A percentile compares a stretch with the other conserved stretches of the same genome.
Conservation (phyloP, 2,888 invertebrate genomes). For the Drosophila parthenogenetica region DNA sequence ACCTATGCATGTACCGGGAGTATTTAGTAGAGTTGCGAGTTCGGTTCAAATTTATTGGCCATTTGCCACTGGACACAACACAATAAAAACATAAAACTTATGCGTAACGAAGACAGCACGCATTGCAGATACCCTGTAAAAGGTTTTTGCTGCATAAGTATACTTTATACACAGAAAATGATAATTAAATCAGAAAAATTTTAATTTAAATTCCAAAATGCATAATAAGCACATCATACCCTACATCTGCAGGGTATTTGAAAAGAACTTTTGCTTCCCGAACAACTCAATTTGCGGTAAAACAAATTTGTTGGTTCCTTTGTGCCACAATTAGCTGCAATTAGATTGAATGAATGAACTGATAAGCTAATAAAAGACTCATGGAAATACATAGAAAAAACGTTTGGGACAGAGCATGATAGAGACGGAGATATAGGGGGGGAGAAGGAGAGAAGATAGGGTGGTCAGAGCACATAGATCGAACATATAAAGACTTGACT, state of each 20-base stretch:
- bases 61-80: conserved; percentile 37
- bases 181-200: no score
- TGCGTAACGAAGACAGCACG: background rate
- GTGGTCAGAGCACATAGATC: background rate
- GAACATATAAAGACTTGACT: background rate
- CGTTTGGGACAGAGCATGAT: background rate
- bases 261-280: conserved; percentile 19
- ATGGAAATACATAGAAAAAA: no score
- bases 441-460: background rate
- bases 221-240: no score
- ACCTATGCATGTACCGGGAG: conserved; percentile 20
- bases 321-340: conserved; percentile 53
- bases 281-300: conserved; percentile 45
- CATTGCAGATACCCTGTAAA: conserved; percentile 10
- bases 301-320: conserved; percentile 45
- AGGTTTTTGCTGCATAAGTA: no score
- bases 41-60: conserved; percentile 44
- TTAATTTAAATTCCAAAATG: no score
- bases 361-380: conserved; percentile 19
- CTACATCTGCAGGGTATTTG: background rate
- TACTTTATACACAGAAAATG: no score
- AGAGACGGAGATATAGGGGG: background rate
- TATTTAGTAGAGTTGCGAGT: conserved; percentile 31
- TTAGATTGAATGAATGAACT: conserved; percentile 39
- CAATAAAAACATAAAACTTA: conserved; percentile 21